Evolutionary conservation across 2,113 vertebrate species (phyloP), one percentile per base, ranked within the genome.

Genomic region (Ciconia stormi): DNA sequence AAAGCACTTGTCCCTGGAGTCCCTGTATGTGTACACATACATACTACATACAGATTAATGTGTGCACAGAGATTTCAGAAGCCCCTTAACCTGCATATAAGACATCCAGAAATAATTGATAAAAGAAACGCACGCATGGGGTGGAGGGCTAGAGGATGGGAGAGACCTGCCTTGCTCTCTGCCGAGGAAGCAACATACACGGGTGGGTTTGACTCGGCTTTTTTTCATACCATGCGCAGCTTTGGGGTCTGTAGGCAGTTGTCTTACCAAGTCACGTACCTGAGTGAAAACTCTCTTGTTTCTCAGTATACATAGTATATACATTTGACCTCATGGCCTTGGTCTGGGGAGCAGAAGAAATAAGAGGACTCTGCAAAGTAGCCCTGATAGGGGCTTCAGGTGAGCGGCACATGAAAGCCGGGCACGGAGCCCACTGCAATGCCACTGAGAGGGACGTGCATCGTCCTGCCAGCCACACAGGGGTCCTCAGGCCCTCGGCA

Each of bases 381-480:
- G 12, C 20, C 26, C 52, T 50, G 17, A 47, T 2, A 5, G 47
- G 10, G 19, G 18, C 10, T 79, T 30, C 1, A 3, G 36, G 29
- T 25, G 25, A 46, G 53, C 0, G 0, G 17, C n/a, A 50, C 10
- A 13, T 0, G 0, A 67, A 61, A 67, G 30, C 21, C 1, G 0
- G 26, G 27, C 40, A 46, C 0, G 1, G 32, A 16, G 34, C 5
- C 1, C 2, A 50, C 36, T 61, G 61, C 0, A 0, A 38, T 38
- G 38, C 55, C 20, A 5, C 32, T 1, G 0, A 71, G 32, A 30
- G 20, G 32, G 25, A 22, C n/a, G 20, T 40, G 13, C n/a, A 8
- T 44, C 9, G 0, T 20, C 56, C 42, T 56, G 13, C 42, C 20
- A 49, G 47, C 23, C 62, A 26, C 7, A 5, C 15, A 44, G 34